Evolutionary conservation across 2,113 vertebrate species (phyloP).

Genomic region (Indicator maculatus): DNA sequence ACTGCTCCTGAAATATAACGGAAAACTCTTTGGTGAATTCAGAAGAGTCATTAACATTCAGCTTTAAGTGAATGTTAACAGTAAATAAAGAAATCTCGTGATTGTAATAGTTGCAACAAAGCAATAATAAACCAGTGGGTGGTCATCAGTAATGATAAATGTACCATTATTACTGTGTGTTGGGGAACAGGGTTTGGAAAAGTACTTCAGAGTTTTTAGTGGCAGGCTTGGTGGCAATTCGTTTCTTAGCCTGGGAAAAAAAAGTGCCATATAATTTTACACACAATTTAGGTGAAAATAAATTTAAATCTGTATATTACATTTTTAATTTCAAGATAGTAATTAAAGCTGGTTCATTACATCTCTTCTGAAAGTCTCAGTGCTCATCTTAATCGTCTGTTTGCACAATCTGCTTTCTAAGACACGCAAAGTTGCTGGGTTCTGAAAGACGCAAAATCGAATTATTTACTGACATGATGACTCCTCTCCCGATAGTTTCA

Average conservation of each 20-base stretch:
- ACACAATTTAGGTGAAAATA: constrained; percentile 81
- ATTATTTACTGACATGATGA: constrained; percentile 77
- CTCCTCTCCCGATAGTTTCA: constrained; percentile 51
- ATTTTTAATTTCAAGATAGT: constrained; percentile 84
- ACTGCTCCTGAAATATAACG: constrained; percentile 77
- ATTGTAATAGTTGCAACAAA: constrained; percentile 84
- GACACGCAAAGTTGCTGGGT: constrained; percentile 78
- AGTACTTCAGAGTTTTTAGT: constrained; percentile 78
- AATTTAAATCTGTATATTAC: constrained; percentile 81
- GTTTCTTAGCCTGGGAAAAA: constrained; percentile 61
- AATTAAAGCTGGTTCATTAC: constrained; percentile 82
- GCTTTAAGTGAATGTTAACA: constrained; percentile 88
- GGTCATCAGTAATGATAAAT: constrained; percentile 86
- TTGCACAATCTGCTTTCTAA: constrained; percentile 80
- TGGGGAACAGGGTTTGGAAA: constrained; percentile 77
- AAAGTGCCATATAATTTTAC: constrained; percentile 76
- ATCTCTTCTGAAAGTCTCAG: constrained; percentile 79
- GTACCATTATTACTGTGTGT: constrained; percentile 79
- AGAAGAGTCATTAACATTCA: constrained; percentile 84
- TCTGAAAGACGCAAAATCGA: constrained; percentile 75
- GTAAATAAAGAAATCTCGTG: constrained; percentile 88
- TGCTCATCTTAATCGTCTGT: constrained; percentile 77
- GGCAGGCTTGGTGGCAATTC: constrained; percentile 74
- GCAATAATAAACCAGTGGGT: constrained; percentile 87
- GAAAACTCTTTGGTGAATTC: constrained; percentile 81